Evolutionary conservation across 2,113 vertebrate genomes (phyloP), one percentile per base, ranked within the genome.

Genomic region (Mola mola): DNA sequence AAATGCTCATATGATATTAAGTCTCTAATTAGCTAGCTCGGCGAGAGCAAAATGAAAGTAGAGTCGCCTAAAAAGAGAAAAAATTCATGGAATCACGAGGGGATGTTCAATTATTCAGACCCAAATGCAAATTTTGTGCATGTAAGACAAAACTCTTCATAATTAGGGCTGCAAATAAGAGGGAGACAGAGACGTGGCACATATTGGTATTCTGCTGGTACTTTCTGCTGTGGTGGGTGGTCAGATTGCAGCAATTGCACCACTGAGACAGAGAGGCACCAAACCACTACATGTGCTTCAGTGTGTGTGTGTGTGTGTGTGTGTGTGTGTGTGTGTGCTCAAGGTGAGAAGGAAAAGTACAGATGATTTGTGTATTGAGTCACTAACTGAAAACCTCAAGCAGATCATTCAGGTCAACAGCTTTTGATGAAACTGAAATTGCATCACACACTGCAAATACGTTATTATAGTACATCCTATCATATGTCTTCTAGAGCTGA

Each of bases 361-460:
- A 49, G 40, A 56, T 67, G 6, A 71, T 57, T 65, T 57, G 50
- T 52, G 49, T 55, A 61, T 62, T 31, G 31, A 66, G 58, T 57
- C 62, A 52, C 44, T 15, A 29, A 70, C 29, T 52, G 44, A 63
- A 56, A 75, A 60, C 28, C 17, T 66, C 24, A 8, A 75, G 55
- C 61, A 5, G 40, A 62, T 41, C 37, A 16, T 47, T 12, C 50
- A 46, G 48, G 57, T 55, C 36, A 20, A 46, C 43, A 24, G 58
- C 37, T 41, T 43, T 63, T 56, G 41, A 63, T 46, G 33, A 77
- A 60, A 59, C 61, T 33, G 46, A 69, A 64, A 75, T 73, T 41
- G 33, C 44, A 41, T 46, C 44, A 28, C 33, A 36, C 37, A 16
- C 11, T 17, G 47, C 10, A 0, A 7, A 9, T 15, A 38, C 37